Conservation (phyloP, 2,888 invertebrate genomes). For the Amblyjoppa proteus region DNA sequence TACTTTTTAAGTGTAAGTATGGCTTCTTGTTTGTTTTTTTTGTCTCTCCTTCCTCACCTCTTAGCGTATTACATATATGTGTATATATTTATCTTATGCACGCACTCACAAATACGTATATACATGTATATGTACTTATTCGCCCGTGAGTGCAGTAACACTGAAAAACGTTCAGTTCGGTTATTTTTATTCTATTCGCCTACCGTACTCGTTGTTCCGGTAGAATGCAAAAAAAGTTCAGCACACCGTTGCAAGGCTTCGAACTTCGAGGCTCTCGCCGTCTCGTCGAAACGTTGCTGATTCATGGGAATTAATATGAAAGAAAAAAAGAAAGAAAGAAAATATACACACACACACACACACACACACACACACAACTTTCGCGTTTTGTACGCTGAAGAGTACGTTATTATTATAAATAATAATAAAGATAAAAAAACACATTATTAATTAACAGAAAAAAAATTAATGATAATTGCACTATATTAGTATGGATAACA, state of each 20-base stretch:
- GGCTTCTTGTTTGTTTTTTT: constrained; percentile 65
- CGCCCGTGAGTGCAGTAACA: constrained; percentile 69
- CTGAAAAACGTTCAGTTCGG: constrained; percentile 35
- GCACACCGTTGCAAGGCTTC: constrained; percentile 32
- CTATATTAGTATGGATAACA: constrained; percentile 81
- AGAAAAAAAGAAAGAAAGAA: constrained; percentile 13
- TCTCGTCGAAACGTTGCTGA: constrained; percentile 23
- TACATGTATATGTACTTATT: constrained; percentile 74
- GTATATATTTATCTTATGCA: constrained; percentile 78
- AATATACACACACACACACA: constrained; percentile 7
- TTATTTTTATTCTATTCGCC: constrained; percentile 27
- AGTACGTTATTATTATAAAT: constrained; percentile 77
- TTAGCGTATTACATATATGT: constrained; percentile 75
- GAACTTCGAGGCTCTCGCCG: constrained; percentile 1
- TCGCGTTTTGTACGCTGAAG: constrained; percentile 65
- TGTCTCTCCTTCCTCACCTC: constrained; percentile 45
- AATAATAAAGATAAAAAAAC: constrained; percentile 67
- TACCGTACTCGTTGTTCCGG: constrained; percentile 25
- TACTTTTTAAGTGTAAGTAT: constrained; percentile 82
- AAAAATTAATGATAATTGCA: constrained; percentile 81
- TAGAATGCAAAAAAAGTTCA: constrained; percentile 18
- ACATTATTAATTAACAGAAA: constrained; percentile 77
- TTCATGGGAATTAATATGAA: constrained; percentile 13
- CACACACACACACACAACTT: constrained; percentile 44
- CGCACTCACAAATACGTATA: constrained; percentile 73